Evolutionary conservation across 2,888 invertebrate genomes (phyloP), one percentile per base, ranked within the genome.

Genomic region (Prosopocoilus inquinatus): DNA sequence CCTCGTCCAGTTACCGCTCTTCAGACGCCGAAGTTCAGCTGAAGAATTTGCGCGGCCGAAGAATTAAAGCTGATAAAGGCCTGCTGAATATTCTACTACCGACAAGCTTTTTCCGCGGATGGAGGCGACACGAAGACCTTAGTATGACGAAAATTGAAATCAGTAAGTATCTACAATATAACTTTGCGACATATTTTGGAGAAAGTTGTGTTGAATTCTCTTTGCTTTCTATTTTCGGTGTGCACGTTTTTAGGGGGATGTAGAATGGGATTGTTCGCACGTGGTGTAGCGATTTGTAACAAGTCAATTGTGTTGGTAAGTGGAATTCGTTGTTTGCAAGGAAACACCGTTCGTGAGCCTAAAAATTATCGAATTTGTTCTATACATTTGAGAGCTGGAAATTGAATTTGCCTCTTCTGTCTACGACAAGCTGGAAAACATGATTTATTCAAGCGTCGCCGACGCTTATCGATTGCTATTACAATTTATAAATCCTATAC

Each of bases 71-170:
- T 36, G 72, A 70, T 33, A 80, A 81, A 28, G 69, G 73, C n/a
- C 80, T 81, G 11, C 78, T 83, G 67, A 80, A 81, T 58, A 79
- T 81, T 34, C 70, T 85, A 66, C 81, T 85, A 66, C 85, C 85
- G 1, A 76, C 81, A 74, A 80, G 76, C 62, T 82, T 88, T 69
- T 80, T 87, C 63, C 83, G 82, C 66, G 85, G 86, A 68, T 87
- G 87, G 82, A 82, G 85, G 58, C 82, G 85, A 64, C 76, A 79
- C 62, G 84, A 85, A 64, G 85, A 87, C 63, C 83, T 86, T 75
- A 87, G 87, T 77, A 89, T 89, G 87, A 87, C 88, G 15, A 88
- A 87, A 74, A 84, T 88, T 54, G 89, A 89, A 77, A 82, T 88
- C 80, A 88, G 89, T 89, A 76, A 87, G 85, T 82, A 65, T 33